These are phyloP conservation scores for Calycopis cecrops DNA, from an alignment of 1,140 invertebrate species.

Conservation along the genomic window DNA sequence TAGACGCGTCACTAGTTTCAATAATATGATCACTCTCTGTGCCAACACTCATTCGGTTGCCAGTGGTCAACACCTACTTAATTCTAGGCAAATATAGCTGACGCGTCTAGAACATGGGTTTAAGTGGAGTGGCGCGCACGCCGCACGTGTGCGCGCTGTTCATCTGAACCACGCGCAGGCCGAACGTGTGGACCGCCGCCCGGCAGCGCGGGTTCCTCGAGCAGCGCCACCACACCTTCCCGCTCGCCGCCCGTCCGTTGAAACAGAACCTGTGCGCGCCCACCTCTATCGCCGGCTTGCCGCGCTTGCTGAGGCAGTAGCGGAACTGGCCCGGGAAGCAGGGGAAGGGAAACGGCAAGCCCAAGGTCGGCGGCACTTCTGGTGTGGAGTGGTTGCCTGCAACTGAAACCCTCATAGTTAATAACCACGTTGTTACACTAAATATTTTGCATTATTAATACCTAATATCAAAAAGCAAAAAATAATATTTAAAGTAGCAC, in stretches of 20 bases:
- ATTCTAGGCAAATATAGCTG: slow-evolving; percentile 19
- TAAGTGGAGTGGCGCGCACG: slow-evolving; percentile 59
- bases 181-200: slow-evolving; percentile 67
- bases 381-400: slow-evolving; percentile 42
- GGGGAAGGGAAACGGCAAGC: slow-evolving; percentile 62
- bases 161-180: slow-evolving; percentile 63
- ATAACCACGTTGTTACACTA: slow-evolving; percentile 19
- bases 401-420: slow-evolving; percentile 45
- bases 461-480: too few relatives aligned
- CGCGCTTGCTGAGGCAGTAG: slow-evolving; percentile 66
- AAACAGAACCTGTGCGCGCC: slow-evolving; percentile 67
- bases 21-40: slow-evolving; percentile 50
- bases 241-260: slow-evolving; percentile 66
- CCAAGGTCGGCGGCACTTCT: slow-evolving; percentile 51
- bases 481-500: too few relatives aligned
- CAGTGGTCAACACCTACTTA: slow-evolving; percentile 33
- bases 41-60: slow-evolving; percentile 48
- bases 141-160: slow-evolving; percentile 67
- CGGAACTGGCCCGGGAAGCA: slow-evolving; percentile 68
- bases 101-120: slow-evolving; percentile 58
- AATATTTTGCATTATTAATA: too few relatives aligned
- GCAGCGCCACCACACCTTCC: slow-evolving; percentile 70
- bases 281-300: slow-evolving; percentile 66
- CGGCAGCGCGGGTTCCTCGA: slow-evolving; percentile 64
- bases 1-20: slow-evolving; percentile 5